Evolutionary conservation across 2,113 vertebrate species (phyloP), one percentile per base, ranked within the genome.

Genomic region (Hipposideros armiger): DNA sequence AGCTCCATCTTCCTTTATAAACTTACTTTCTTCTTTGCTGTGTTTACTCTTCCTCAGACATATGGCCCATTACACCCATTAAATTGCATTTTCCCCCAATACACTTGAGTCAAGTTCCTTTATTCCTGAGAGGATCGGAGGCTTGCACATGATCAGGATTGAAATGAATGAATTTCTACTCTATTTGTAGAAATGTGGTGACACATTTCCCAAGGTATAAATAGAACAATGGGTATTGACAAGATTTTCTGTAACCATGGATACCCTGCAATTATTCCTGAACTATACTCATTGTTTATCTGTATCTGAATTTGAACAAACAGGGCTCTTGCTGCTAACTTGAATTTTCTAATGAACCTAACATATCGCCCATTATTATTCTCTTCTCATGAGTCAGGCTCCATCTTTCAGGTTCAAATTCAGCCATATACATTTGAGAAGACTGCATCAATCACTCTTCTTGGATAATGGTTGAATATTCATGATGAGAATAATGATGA

Each of bases 161-260:
- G 47, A 95, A 94, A 94, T 96, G 85, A 95, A 96, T 92, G 82
- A 92, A 81, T 95, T 95, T 84, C 74, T 76, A 72, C 30, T 96
- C 80, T 97, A 88, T 94, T 97, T 98, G 93, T 94, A 96, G 93
- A 96, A 97, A 93, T 69, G 40, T 22, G 14, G 82, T 91, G 82
- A 90, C 85, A 54, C 64, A 67, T 78, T 83, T 97, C 85, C 77
- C 47, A 93, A 93, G 60, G 73, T 93, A 92, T 91, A 97, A 85
- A 95, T 97, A 95, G 91, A 97, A 98, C 74, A 90, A 95, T 96
- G 84, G 50, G 28, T 97, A 45, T 91, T 92, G 85, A 96, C 47
- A 85, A 94, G 81, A 84, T 69, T 94, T 96, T 94, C 76, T 95
- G 96, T 97, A 95, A 92, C 97, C 72, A 95, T 96, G 85, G 95